Conservation (phyloP, 2,888 invertebrate species). For the Amphipoea oculea region DNA sequence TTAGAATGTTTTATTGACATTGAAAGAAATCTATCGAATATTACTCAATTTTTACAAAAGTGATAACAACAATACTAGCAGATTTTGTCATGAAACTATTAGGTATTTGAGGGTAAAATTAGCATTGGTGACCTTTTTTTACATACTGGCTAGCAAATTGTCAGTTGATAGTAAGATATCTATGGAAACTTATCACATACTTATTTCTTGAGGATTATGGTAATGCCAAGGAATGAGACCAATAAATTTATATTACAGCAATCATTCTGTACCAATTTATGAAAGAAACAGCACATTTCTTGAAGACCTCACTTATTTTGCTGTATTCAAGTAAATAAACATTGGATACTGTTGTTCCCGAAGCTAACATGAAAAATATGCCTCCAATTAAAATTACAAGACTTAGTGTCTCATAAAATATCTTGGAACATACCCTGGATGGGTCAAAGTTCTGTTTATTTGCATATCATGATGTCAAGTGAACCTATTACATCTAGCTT, state of each 20-base stretch:
- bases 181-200: constrained; percentile 8
- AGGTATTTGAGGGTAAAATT: constrained; percentile 37
- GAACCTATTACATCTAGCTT: constrained; percentile 29
- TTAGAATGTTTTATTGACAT: constrained; percentile 60
- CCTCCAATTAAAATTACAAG: background rate
- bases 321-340: background rate
- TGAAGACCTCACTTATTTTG: background rate
- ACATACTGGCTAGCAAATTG: constrained; percentile 35
- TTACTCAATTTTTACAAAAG: constrained; percentile 11
- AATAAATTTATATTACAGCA: background rate
- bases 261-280: background rate
- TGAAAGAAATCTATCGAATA: constrained; percentile 25
- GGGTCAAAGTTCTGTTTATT: constrained; percentile 9
- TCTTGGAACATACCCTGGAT: background rate
- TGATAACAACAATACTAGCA: constrained; percentile 12
- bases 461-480: constrained; percentile 23
- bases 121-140: constrained; percentile 37
- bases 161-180: constrained; percentile 18
- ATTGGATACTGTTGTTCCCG: background rate
- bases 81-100: constrained; percentile 37
- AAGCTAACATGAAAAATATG: background rate
- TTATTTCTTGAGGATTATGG: constrained; percentile 1
- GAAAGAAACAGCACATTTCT: background rate
- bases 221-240: background rate
- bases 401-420: background rate